These are phyloP conservation scores for Odontamblyopus rebecca DNA, from an alignment of 2,797 vertebrate genomes.

Conservation along the genomic window DNA sequence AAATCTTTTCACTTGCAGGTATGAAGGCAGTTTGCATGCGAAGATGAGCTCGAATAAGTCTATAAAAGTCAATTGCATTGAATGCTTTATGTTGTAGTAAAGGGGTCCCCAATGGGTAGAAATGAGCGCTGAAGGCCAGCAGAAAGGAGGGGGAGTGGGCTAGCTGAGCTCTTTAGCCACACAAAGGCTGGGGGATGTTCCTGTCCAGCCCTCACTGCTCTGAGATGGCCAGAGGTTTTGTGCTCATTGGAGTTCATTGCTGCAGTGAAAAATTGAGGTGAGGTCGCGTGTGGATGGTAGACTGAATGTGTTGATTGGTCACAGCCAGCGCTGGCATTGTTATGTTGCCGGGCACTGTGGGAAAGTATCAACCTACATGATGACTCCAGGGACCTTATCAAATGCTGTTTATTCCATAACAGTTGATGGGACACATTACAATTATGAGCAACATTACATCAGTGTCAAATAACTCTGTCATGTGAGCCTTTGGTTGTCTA, in stretches of 20 bases:
- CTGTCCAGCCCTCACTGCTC: conserved; percentile 65
- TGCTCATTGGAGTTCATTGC: conserved; percentile 87
- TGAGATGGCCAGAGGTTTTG: conserved; percentile 67
- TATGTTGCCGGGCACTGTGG: conserved; percentile 87
- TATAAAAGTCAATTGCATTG: conserved; percentile 99
- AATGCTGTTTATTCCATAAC: conserved; percentile 83
- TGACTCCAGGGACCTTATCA: conserved; percentile 77
- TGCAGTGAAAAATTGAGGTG: conserved; percentile 93
- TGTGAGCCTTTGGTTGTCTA: not conserved
- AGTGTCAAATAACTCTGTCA: conserved; percentile 23
- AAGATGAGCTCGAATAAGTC: conserved; percentile 93
- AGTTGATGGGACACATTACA: conserved; percentile 81
- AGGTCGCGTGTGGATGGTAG: conserved; percentile 97
- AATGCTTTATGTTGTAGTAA: conserved; percentile 93
- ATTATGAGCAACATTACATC: conserved; percentile 62
- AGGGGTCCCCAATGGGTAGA: conserved; percentile 87
- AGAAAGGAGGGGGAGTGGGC: conserved; percentile 80
- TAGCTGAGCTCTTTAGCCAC: conserved; percentile 82
- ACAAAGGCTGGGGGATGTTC: conserved; percentile 85
- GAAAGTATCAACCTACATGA: conserved; percentile 93
- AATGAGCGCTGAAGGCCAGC: conserved; percentile 86
- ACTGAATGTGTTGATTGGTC: conserved; percentile 94
- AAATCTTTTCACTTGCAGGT: conserved; percentile 76
- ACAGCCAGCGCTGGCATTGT: conserved; percentile 88
- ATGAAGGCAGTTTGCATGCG: conserved; percentile 75